These are phyloP conservation scores for Drosophila mayaguana DNA, from an alignment of 2,888 invertebrate genomes.

Conservation along the genomic window DNA sequence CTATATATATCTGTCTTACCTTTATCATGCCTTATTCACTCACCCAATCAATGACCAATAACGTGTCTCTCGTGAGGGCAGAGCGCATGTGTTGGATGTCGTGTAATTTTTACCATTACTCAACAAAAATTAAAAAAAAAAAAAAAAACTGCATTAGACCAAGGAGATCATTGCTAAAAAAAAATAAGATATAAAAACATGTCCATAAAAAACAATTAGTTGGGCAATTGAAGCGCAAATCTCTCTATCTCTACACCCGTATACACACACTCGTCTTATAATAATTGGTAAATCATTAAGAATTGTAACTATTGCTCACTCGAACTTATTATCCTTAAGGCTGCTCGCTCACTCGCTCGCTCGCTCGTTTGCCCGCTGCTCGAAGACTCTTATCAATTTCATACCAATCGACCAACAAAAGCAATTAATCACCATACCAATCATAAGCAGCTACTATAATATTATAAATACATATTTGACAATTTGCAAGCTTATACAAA, in stretches of 20 bases:
- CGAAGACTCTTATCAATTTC: slow-evolving; percentile 54
- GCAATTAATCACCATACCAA: slow-evolving; percentile 51
- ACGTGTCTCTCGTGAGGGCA: slow-evolving; percentile 85
- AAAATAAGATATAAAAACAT: slow-evolving; percentile 26
- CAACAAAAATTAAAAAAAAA: slow-evolving; percentile 51
- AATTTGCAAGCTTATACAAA: slow-evolving; percentile 32
- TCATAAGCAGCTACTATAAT: slow-evolving; percentile 35
- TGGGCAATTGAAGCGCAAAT: slow-evolving; percentile 60
- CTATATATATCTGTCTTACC: slow-evolving; percentile 29
- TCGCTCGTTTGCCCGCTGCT: slow-evolving; percentile 41
- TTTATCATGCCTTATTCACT: slow-evolving; percentile 57
- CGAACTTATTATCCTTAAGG: slow-evolving; percentile 59
- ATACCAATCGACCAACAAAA: slow-evolving; percentile 52
- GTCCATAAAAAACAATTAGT: slow-evolving; percentile 59
- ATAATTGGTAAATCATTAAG: slow-evolving; percentile 71
- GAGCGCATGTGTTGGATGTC: slow-evolving; percentile 86
- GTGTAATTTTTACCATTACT: slow-evolving; percentile 80
- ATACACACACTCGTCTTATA: slow-evolving; percentile 44
- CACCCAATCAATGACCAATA: slow-evolving; percentile 80
- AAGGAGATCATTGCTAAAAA: slow-evolving; percentile 65
- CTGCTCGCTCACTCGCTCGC: slow-evolving; percentile 59
- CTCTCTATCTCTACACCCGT: slow-evolving; percentile 54
- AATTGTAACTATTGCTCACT: slow-evolving; percentile 75
- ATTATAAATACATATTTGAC: slow-evolving; percentile 38
- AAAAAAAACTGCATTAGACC: slow-evolving; percentile 62